Conservation (phyloP, 1,140 invertebrate genomes). For the Halesus radiatus region DNA sequence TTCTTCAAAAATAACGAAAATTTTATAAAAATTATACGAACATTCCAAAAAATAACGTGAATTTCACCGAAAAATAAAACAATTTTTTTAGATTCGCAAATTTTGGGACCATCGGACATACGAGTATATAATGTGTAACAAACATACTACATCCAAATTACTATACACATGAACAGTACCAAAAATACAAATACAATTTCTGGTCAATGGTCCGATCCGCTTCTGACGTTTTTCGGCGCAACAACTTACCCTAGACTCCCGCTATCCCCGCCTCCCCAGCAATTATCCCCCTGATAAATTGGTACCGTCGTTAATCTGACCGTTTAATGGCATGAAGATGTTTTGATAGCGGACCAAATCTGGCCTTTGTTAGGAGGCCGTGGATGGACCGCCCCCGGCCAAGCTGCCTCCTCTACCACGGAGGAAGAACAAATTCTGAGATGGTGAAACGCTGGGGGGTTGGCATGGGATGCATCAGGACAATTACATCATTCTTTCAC, state of each 20-base stretch:
- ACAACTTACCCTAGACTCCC: background rate
- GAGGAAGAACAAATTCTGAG: conserved; percentile 3
- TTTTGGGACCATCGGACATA: too few relatives aligned
- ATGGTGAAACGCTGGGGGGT: background rate
- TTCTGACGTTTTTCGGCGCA: background rate
- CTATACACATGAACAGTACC: background rate
- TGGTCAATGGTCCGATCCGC: background rate
- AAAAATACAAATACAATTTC: background rate
- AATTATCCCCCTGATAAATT: conserved; percentile 29
- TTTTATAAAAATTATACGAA: too few relatives aligned
- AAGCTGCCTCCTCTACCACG: background rate
- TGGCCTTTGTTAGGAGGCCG: background rate
- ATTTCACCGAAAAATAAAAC: too few relatives aligned
- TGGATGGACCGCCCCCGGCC: background rate
- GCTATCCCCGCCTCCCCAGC: background rate
- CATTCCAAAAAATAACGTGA: too few relatives aligned
- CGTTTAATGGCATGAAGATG: conserved; percentile 21
- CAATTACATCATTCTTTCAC: too few relatives aligned
- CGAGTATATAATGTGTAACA: too few relatives aligned
- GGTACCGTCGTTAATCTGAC: conserved; percentile 16
- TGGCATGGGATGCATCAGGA: too few relatives aligned
- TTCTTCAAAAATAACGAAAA: too few relatives aligned
- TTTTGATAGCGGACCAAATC: conserved; percentile 32
- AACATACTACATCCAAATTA: too few relatives aligned
- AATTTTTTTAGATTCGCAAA: too few relatives aligned